phyloP scores from a whole-genome alignment of 2,888 invertebrate genomes.

The Epsilonema sp. region DNA sequence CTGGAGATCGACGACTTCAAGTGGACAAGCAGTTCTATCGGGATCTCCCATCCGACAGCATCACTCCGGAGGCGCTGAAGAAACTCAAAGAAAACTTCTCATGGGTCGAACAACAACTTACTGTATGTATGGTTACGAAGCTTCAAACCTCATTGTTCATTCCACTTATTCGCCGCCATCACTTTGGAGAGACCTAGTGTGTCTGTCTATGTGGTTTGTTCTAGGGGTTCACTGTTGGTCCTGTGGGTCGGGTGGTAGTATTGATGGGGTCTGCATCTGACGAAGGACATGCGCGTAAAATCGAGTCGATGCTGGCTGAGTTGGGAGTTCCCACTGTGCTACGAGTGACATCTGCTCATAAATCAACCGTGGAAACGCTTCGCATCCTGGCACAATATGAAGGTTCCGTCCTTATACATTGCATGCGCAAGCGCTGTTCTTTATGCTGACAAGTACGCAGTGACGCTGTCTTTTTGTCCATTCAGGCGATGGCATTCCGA shows the following conservation, averaged over 20 bases:
- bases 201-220: too few species aligned
- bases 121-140: too few species aligned
- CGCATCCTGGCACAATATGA: conserved; percentile 57
- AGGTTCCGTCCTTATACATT: too few species aligned
- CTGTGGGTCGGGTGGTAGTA: conserved; percentile 45
- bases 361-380: conserved; percentile 61
- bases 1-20: conserved; percentile 81
- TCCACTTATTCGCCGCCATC: neutral
- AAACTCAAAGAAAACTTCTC: conserved; percentile 77
- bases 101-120: conserved; percentile 71
- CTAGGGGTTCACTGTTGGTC: neutral
- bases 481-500: conserved; percentile 41
- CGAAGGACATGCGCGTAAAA: conserved; percentile 58
- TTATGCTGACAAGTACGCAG: too few species aligned
- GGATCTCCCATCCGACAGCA: conserved; percentile 52
- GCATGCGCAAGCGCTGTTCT: too few species aligned
- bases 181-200: neutral
- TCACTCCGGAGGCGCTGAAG: conserved; percentile 64
- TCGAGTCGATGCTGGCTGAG: conserved; percentile 47
- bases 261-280: conserved; percentile 87
- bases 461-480: conserved; percentile 56
- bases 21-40: conserved; percentile 95
- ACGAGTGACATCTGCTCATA: conserved; percentile 81
- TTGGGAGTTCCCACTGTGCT: conserved; percentile 58
- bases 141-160: too few species aligned